phyloP scores from a whole-genome alignment of 2,113 vertebrate genomes.

The Hippocampus mohnikei region DNA sequence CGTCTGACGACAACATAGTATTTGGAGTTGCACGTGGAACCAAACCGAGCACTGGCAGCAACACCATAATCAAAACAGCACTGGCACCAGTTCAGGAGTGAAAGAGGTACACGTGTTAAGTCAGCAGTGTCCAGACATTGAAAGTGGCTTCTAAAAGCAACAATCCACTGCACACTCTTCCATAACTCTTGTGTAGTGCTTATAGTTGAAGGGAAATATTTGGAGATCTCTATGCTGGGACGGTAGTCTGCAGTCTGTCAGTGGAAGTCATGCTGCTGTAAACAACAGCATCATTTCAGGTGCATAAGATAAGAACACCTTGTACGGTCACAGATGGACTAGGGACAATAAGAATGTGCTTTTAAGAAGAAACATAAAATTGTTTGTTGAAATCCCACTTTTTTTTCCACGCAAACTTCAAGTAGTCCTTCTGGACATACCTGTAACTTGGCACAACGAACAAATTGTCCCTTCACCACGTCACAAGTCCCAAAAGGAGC shows the following conservation, averaged over 20 bases:
- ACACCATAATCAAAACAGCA: background rate
- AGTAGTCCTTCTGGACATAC: background rate
- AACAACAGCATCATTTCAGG: slow-evolving; percentile 57
- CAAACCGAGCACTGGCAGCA: background rate
- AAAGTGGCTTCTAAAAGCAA: slow-evolving; percentile 2
- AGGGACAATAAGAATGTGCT: background rate
- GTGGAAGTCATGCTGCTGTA: slow-evolving; percentile 41
- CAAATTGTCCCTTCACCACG: background rate
- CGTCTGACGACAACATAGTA: background rate
- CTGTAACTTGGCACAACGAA: background rate
- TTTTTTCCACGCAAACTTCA: background rate
- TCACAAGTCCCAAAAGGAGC: background rate
- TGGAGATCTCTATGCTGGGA: slow-evolving; percentile 59
- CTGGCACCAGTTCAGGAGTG: background rate
- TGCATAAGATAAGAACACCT: slow-evolving; percentile 42
- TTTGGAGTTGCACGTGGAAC: background rate
- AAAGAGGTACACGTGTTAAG: background rate
- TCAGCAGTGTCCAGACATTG: slow-evolving; percentile 8
- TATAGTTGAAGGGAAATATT: slow-evolving; percentile 60
- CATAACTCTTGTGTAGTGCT: slow-evolving; percentile 46
- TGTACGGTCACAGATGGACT: slow-evolving; percentile 62
- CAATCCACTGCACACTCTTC: slow-evolving; percentile 4
- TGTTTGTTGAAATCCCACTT: background rate
- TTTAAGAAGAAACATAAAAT: background rate
- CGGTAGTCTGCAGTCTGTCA: slow-evolving; percentile 61